phyloP scores from a whole-genome alignment of 2,113 vertebrate genomes.

The Antennarius striatus region DNA sequence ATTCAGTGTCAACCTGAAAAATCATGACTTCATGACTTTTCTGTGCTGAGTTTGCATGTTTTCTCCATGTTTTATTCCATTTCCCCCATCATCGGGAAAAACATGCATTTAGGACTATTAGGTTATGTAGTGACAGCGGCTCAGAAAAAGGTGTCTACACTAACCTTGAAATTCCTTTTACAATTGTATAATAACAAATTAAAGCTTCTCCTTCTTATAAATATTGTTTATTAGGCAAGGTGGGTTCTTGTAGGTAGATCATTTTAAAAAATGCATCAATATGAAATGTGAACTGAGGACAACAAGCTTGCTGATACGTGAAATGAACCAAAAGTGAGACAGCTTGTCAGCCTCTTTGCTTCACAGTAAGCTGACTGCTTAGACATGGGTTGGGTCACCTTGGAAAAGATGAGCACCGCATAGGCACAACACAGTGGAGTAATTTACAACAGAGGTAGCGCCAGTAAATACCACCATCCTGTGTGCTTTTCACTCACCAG shows the following conservation, averaged over 20 bases:
- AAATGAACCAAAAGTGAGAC: not conserved
- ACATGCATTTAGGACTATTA: no score
- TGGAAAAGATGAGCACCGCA: constrained; percentile 64
- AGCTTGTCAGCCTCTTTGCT: constrained; percentile 4
- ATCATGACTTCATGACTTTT: no score
- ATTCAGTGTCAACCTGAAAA: not conserved
- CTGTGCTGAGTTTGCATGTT: no score
- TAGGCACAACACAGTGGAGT: constrained; percentile 49
- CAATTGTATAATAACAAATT: no score
- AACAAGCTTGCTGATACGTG: not conserved
- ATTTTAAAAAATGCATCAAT: not conserved
- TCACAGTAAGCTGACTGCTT: constrained; percentile 24
- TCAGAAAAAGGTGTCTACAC: no score
- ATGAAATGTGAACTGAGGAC: not conserved
- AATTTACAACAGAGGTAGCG: constrained; percentile 46
- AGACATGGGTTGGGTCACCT: constrained; percentile 49
- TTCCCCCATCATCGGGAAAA: no score
- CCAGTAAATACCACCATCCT: constrained; percentile 31
- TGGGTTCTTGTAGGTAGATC: no score
- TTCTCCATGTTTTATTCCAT: no score
- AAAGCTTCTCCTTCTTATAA: no score
- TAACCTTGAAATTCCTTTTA: no score
- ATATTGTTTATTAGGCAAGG: no score
- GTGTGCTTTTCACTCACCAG: constrained; percentile 79
- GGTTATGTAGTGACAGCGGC: no score